Percentiles rank a stretch among this genome's conserved stretches.
Conservation (phyloP, 2,797 vertebrate genomes). For the Chiroxiphia lanceolata region DNA sequence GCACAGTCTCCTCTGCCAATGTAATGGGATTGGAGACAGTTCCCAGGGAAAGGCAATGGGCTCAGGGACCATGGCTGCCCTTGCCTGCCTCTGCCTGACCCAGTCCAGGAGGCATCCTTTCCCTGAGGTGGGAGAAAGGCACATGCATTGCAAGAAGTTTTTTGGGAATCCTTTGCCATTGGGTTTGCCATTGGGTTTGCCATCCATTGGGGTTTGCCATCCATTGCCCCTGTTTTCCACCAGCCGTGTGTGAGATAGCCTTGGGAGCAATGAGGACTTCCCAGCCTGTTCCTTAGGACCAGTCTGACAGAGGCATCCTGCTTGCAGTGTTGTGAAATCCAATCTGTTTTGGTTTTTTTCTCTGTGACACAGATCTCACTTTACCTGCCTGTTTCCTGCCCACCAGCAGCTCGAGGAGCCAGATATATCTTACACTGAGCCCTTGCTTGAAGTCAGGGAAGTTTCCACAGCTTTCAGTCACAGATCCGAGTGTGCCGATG, state of each 20-base stretch:
- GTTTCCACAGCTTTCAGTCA: not conserved
- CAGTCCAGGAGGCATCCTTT: not conserved
- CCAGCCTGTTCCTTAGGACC: not conserved
- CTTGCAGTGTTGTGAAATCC: not conserved
- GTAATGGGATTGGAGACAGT: not conserved
- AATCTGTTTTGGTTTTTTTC: not conserved
- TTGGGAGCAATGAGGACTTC: not conserved
- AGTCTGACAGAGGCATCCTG: not conserved
- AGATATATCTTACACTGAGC: not conserved
- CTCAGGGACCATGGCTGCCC: rapidly evolving
- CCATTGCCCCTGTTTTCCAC: not conserved
- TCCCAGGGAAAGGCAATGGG: not conserved
- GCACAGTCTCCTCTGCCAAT: rapidly evolving
- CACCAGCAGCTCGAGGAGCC: not conserved
- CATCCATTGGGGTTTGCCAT: not conserved
- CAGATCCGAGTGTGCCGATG: not conserved
- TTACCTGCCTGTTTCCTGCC: not conserved
- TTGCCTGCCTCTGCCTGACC: not conserved
- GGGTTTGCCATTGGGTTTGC: not conserved
- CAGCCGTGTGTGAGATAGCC: not conserved
- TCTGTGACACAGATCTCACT: not conserved
- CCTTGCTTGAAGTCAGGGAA: not conserved
- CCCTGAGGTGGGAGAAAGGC: not conserved
- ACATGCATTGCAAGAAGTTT: not conserved
- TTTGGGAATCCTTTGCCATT: not conserved